These are phyloP conservation scores for Craseonycteris thonglongyai DNA, from an alignment of 2,113 vertebrate species.

Conservation along the genomic window DNA sequence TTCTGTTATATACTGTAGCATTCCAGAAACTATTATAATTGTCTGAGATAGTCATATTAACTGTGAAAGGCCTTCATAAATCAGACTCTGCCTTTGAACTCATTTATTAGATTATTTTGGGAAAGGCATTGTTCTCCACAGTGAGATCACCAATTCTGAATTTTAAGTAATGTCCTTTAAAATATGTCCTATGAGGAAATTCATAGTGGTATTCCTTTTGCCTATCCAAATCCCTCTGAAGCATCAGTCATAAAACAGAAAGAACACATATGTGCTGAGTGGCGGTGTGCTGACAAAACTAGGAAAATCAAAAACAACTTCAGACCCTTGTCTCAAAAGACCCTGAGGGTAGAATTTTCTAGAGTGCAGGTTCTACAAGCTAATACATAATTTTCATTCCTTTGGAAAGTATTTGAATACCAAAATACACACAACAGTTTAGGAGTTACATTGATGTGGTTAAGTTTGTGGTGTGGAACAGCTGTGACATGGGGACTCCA, in stretches of 20 bases:
- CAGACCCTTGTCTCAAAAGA: neutral
- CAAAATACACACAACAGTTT: neutral
- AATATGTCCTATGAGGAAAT: constrained; percentile 23
- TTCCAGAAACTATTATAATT: neutral
- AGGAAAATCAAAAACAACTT: constrained; percentile 3
- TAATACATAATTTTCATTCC: neutral
- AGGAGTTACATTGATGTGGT: neutral
- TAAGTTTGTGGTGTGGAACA: neutral
- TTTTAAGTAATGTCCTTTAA: neutral
- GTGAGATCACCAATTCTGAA: constrained; percentile 47
- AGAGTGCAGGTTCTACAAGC: neutral
- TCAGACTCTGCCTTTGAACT: constrained; percentile 14
- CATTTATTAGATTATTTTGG: constrained; percentile 50
- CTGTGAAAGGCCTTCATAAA: constrained; percentile 9
- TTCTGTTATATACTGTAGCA: neutral
- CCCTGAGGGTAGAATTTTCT: neutral
- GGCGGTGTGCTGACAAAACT: neutral
- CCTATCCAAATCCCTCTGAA: neutral
- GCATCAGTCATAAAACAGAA: constrained; percentile 42
- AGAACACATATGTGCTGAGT: neutral
- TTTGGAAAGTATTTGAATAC: constrained; percentile 9
- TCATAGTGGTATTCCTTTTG: neutral
- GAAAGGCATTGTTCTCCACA: constrained; percentile 5
- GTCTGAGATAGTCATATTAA: neutral
- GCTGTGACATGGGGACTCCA: neutral